Conservation (phyloP, 2,888 invertebrate species). For the Schizotus pectinicornis region DNA sequence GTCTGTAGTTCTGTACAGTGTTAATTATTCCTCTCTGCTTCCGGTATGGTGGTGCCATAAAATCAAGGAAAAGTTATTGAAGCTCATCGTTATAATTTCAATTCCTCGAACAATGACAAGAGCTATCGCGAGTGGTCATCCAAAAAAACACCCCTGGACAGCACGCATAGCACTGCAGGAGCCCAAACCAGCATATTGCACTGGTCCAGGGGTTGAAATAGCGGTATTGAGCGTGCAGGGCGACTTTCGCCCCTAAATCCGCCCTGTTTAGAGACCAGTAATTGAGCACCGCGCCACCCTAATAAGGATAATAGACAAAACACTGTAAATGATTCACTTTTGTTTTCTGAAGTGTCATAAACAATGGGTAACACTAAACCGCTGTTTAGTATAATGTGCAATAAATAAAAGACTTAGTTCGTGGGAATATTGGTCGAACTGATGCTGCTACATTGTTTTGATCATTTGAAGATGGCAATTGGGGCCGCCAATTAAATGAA, state of each 20-base stretch:
- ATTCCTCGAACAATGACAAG: background rate
- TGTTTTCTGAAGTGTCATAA: slow-evolving; percentile 57
- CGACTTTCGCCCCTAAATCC: slow-evolving; percentile 35
- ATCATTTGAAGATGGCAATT: slow-evolving; percentile 38
- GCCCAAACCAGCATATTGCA: slow-evolving; percentile 41
- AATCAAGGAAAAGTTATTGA: slow-evolving; percentile 2
- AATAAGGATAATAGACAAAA: slow-evolving; percentile 54
- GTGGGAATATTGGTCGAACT: slow-evolving; percentile 48
- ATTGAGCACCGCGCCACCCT: slow-evolving; percentile 33
- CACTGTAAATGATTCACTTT: slow-evolving; percentile 58
- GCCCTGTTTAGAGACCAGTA: slow-evolving; percentile 20
- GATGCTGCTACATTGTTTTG: slow-evolving; percentile 45
- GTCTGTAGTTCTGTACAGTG: too few relatives aligned
- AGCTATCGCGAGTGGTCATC: slow-evolving; percentile 46
- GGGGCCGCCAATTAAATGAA: background rate
- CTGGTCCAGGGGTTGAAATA: slow-evolving; percentile 34
- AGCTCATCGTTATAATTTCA: slow-evolving; percentile 6
- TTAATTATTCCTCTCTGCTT: too few relatives aligned
- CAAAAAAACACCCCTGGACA: slow-evolving; percentile 44
- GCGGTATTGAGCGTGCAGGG: slow-evolving; percentile 43
- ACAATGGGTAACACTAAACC: slow-evolving; percentile 59
- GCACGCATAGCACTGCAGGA: slow-evolving; percentile 46
- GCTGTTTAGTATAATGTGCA: slow-evolving; percentile 54
- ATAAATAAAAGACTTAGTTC: slow-evolving; percentile 50
- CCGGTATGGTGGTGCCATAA: too few relatives aligned